phyloP scores from a whole-genome alignment of 2,888 invertebrate genomes.

The Mechanitis messenoides region DNA sequence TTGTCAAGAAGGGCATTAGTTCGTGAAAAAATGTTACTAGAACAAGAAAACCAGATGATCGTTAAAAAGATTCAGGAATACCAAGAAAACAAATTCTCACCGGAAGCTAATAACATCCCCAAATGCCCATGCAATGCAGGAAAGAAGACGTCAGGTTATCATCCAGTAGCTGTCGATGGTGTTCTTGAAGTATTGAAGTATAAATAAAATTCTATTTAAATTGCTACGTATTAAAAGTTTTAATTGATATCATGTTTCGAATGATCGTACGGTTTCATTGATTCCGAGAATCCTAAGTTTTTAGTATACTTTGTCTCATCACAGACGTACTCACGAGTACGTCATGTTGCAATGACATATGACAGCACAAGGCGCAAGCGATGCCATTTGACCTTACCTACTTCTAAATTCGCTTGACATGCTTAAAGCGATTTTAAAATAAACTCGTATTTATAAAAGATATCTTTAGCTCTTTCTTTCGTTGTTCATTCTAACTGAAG shows the following conservation, averaged over 20 bases:
- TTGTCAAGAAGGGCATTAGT: slow-evolving; percentile 54
- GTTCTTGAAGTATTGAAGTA: slow-evolving; percentile 47
- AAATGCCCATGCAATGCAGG: slow-evolving; percentile 43
- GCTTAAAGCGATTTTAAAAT: slow-evolving; percentile 25
- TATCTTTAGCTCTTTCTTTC: too few relatives aligned
- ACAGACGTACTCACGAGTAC: slow-evolving; percentile 37
- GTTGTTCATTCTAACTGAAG: too few relatives aligned
- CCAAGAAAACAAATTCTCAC: slow-evolving; percentile 37
- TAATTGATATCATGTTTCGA: slow-evolving; percentile 21
- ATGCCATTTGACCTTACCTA: slow-evolving; percentile 59
- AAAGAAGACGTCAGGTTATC: slow-evolving; percentile 29
- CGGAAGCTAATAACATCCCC: slow-evolving; percentile 31
- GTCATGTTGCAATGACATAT: slow-evolving; percentile 49
- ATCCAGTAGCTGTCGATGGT: slow-evolving; percentile 53
- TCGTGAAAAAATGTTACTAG: slow-evolving; percentile 55
- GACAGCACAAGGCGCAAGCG: slow-evolving; percentile 47
- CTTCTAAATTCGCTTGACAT: slow-evolving; percentile 29
- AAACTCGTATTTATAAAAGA: background rate
- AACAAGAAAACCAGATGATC: slow-evolving; percentile 54
- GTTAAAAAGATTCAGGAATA: slow-evolving; percentile 39
- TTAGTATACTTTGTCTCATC: slow-evolving; percentile 37
- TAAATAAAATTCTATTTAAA: slow-evolving; percentile 5
- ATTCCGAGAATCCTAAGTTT: slow-evolving; percentile 20
- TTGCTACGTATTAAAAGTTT: slow-evolving; percentile 21
- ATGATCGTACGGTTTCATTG: slow-evolving; percentile 16